Evolutionary conservation across 2,797 vertebrate genomes (phyloP).

Genomic region (Chaenodraco wilsoni): DNA sequence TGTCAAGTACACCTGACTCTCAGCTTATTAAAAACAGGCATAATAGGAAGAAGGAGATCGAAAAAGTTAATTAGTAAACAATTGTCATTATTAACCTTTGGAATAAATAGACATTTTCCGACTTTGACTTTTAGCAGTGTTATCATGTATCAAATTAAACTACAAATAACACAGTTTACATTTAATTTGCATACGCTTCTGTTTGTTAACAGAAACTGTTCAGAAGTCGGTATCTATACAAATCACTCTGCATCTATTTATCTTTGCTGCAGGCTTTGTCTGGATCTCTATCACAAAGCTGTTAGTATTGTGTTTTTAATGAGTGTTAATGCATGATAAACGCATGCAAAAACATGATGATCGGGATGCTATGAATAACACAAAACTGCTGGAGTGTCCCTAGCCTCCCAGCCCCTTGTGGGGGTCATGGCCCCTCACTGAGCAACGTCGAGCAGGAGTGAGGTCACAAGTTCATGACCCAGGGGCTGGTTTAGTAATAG

Average conservation of each 20-base stretch:
- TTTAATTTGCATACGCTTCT: constrained; percentile 53
- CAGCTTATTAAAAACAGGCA: constrained; percentile 88
- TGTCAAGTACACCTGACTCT: constrained; percentile 86
- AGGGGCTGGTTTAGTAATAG: constrained; percentile 76
- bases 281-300: constrained; percentile 29
- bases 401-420: constrained; percentile 60
- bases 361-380: constrained; percentile 68
- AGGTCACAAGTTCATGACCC: constrained; percentile 75
- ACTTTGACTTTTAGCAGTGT: constrained; percentile 25
- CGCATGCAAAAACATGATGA: constrained; percentile 72
- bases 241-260: constrained; percentile 20
- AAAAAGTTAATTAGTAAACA: constrained; percentile 88
- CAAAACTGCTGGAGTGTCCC: constrained; percentile 57
- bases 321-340: constrained; percentile 83
- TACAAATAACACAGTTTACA: constrained; percentile 37
- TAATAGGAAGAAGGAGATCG: constrained; percentile 80
- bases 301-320: constrained; percentile 66
- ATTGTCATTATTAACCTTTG: constrained; percentile 83
- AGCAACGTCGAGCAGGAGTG: constrained; percentile 50
- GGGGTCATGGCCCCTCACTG: constrained; percentile 63
- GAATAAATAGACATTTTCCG: constrained; percentile 74
- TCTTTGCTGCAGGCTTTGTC: constrained; percentile 21
- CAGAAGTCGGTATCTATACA: constrained; percentile 11
- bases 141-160: constrained; percentile 59
- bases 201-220: constrained; percentile 11